Conservation (phyloP, 37 sponge, comb jelly and placozoan genomes). For the Dysidea cf. avara region DNA sequence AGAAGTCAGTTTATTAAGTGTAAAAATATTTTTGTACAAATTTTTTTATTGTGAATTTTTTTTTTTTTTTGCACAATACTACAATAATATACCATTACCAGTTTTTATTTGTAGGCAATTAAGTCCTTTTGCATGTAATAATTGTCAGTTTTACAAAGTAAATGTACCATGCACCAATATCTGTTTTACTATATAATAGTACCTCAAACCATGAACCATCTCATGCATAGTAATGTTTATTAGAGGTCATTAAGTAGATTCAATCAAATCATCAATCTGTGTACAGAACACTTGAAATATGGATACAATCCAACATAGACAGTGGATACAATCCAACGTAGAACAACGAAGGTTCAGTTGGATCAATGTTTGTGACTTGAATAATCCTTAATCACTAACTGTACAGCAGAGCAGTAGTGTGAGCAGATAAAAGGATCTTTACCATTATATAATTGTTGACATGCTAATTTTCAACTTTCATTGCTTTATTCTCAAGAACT, state of each 20-base stretch:
- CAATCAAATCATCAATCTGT: conserved; percentile 25
- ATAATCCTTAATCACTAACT: conserved; percentile 29
- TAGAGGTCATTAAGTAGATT: conserved; percentile 47
- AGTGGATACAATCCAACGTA: too few relatives aligned
- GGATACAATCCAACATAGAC: conserved; percentile 89
- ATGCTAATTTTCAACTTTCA: conserved; percentile 2
- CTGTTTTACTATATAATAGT: too few relatives aligned
- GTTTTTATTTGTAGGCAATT: too few relatives aligned
- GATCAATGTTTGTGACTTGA: neutral
- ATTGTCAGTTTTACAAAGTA: too few relatives aligned
- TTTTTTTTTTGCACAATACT: too few relatives aligned
- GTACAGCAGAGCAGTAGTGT: conserved; percentile 42
- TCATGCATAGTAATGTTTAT: conserved; percentile 41
- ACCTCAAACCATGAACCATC: too few relatives aligned
- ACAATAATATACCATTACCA: too few relatives aligned
- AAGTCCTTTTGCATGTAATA: too few relatives aligned
- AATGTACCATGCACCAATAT: too few relatives aligned
- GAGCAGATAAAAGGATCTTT: conserved; percentile 31
- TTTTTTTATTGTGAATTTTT: too few relatives aligned
- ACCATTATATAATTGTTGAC: conserved; percentile 11
- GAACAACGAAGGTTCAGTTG: conserved; percentile 42
- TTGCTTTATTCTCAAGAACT: conserved; percentile 28
- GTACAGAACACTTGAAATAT: conserved; percentile 53
- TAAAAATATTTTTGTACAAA: too few relatives aligned
- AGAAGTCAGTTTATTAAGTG: too few relatives aligned